Evolutionary conservation across 1,140 invertebrate species (phyloP).

Genomic region (Acromyrmex echinatior): DNA sequence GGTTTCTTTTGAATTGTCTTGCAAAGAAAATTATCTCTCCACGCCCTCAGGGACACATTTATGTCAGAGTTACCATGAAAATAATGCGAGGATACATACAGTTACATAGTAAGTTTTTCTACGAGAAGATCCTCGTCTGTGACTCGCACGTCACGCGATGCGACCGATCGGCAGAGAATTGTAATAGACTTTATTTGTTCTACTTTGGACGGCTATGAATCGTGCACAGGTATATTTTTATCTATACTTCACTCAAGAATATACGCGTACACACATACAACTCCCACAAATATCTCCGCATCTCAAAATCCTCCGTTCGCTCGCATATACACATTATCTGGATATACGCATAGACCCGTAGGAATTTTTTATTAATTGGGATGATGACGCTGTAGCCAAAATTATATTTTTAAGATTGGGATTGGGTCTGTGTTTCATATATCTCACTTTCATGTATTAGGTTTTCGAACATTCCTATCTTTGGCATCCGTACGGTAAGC

Average conservation of each 20-base stretch:
- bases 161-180: constrained; percentile 74
- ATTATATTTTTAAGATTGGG: neutral
- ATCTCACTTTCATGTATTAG: neutral
- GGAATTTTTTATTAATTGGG: constrained; percentile 16
- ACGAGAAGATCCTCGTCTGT: neutral
- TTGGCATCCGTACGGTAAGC: constrained; percentile 14
- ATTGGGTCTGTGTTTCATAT: constrained; percentile 5
- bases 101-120: constrained; percentile 7
- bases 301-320: constrained; percentile 50
- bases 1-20: constrained; percentile 25
- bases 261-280: constrained; percentile 64
- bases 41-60: constrained; percentile 1
- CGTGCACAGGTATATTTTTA: constrained; percentile 76
- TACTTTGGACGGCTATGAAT: constrained; percentile 78
- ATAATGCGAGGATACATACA: constrained; percentile 5
- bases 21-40: constrained; percentile 10
- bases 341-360: constrained; percentile 33
- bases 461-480: neutral
- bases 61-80: constrained; percentile 2
- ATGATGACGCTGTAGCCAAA: constrained; percentile 18
- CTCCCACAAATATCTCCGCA: constrained; percentile 54
- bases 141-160: constrained; percentile 19
- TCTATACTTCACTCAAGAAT: constrained; percentile 67
- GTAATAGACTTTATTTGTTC: constrained; percentile 77
- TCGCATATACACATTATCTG: constrained; percentile 37